Evolutionary conservation across 2,113 vertebrate species (phyloP).

Genomic region (Rousettus leschenaultii): DNA sequence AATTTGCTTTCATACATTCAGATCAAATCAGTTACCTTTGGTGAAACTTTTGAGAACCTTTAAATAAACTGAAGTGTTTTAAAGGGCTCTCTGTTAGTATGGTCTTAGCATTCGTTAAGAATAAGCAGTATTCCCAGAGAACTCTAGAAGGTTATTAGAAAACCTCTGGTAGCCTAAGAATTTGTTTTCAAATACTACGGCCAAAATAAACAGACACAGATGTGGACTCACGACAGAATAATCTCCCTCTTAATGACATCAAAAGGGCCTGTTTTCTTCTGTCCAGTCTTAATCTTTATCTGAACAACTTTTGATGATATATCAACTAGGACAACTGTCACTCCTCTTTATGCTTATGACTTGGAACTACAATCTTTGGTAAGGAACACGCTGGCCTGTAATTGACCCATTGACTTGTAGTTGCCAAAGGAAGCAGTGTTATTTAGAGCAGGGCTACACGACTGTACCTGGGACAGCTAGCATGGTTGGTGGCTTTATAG

Average conservation of each 20-base stretch:
- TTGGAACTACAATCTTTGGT: background rate
- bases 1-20: background rate
- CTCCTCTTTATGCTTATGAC: background rate
- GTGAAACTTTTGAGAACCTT: background rate
- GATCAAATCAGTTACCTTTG: background rate
- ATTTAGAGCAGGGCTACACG: background rate
- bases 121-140: background rate
- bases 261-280: background rate
- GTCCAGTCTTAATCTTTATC: background rate
- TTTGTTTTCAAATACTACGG: background rate
- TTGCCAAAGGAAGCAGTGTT: background rate
- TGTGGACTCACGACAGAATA: background rate
- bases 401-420: background rate
- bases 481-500: background rate
- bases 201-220: slow-evolving; percentile 9
- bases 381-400: background rate
- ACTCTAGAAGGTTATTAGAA: background rate
- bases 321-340: background rate
- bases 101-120: background rate
- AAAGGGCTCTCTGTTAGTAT: background rate
- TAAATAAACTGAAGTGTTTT: background rate
- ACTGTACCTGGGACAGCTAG: background rate
- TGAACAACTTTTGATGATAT: background rate
- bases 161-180: background rate
- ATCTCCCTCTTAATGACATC: background rate